Evolutionary conservation across 2,797 vertebrate species (phyloP), one percentile per base, ranked within the genome.

Genomic region (Dicrostonyx torquatus): DNA sequence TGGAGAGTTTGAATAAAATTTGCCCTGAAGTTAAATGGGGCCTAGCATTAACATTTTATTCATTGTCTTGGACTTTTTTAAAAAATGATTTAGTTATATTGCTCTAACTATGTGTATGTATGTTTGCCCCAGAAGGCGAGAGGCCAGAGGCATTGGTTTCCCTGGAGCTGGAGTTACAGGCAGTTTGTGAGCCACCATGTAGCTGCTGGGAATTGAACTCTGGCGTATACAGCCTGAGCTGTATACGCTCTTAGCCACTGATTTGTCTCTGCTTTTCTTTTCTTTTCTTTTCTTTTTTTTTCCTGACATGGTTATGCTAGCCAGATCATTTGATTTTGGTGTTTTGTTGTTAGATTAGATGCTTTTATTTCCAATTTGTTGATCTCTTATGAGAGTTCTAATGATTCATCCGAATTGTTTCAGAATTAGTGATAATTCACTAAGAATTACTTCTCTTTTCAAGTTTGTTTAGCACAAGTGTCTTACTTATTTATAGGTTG

Each of bases 281-380:
- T 31, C 3, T 15, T 14, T 48, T 48, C 48, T 11, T 29, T 29
- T 11, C 55, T 73, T 55, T 72, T n/a, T 24, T 53, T 40, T 66
- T 40, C 18, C n/a, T 58, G 40, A 6, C 58, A 15, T 84, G 5
- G 62, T 64, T 85, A 17, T 78, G 83, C 82, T 77, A 85, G 40
- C 85, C 53, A 92, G 66, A 62, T 45, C 34, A 31, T 96, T 84
- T 53, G 66, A 87, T 24, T 79, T 87, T 80, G 26, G 26, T 89
- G 60, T 55, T 90, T 93, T 88, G 55, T 76, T 22, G 37, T 48
- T n/a, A 58, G 64, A 11, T 68, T 90, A 77, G n/a, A 43, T 93
- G 68, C 68, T 89, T 94, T 87, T 66, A 90, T 92, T 93, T 92
- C 31, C 24, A 90, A n/a, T 89, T 80, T 90, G n/a, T 97, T 92